These are phyloP conservation scores for Pelobates fuscus DNA, from an alignment of 2,113 vertebrate species.

Conservation along the genomic window DNA sequence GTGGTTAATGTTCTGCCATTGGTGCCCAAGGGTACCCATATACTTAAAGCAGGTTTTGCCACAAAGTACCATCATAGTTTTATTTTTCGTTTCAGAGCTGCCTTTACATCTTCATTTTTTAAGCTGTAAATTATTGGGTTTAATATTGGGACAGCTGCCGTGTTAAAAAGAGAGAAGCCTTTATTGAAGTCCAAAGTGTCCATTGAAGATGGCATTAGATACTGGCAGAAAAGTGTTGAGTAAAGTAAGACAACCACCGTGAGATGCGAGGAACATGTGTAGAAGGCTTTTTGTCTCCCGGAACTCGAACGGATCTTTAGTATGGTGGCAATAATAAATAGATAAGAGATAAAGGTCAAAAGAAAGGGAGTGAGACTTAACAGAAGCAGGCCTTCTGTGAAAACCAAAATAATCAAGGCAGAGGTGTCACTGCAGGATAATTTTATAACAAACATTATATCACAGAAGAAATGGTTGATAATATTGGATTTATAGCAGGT, in stretches of 20 bases:
- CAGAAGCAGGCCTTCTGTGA: constrained; percentile 13
- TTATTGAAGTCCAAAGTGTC: constrained; percentile 21
- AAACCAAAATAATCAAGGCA: constrained; percentile 1
- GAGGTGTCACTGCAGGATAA: constrained; percentile 20
- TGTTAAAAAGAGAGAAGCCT: constrained; percentile 20
- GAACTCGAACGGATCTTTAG: not conserved
- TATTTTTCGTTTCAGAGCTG: not conserved
- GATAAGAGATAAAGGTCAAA: constrained; percentile 14
- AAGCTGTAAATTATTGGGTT: constrained; percentile 36
- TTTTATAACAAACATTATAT: constrained; percentile 6
- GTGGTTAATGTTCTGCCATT: no score
- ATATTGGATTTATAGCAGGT: constrained; percentile 9
- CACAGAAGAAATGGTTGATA: constrained; percentile 37
- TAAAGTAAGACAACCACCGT: constrained; percentile 51
- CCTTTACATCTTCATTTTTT: constrained; percentile 6
- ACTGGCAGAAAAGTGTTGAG: constrained; percentile 25
- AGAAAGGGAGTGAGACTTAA: not conserved
- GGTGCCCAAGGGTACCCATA: no score
- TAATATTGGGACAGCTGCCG: not conserved
- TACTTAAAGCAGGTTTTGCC: no score
- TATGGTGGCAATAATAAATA: constrained; percentile 7
- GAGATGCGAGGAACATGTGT: constrained; percentile 28
- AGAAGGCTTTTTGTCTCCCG: constrained; percentile 10
- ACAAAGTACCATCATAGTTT: no score
- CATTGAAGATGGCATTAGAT: constrained; percentile 10